Evolutionary conservation across 1,140 invertebrate genomes (phyloP).

Genomic region (Calosoma granatense): DNA sequence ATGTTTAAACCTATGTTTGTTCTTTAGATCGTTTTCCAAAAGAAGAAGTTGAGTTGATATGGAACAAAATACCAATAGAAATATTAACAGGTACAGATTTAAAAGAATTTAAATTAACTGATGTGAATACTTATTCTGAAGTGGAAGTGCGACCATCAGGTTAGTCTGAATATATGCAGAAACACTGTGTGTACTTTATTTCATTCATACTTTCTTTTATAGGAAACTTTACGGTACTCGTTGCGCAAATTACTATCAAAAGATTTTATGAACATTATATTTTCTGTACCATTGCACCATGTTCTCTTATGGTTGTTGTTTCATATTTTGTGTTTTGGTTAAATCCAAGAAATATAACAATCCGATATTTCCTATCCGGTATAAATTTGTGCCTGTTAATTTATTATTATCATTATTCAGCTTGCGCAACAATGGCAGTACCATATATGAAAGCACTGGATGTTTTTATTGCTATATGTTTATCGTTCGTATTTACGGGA

Average conservation of each 20-base stretch:
- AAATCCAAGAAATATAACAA: slow-evolving; percentile 9
- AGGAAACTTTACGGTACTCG: slow-evolving; percentile 19
- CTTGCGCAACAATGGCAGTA: slow-evolving; percentile 11
- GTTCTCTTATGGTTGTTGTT: slow-evolving; percentile 13
- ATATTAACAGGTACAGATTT: slow-evolving; percentile 11
- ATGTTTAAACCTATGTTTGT: too few species aligned
- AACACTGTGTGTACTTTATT: not conserved
- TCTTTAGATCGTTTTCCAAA: slow-evolving; percentile 17
- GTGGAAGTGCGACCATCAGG: slow-evolving; percentile 12
- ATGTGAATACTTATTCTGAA: slow-evolving; percentile 15
- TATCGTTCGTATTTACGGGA: not conserved
- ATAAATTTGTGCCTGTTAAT: slow-evolving; percentile 9
- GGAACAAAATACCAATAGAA: slow-evolving; percentile 12
- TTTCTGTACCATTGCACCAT: slow-evolving; percentile 14
- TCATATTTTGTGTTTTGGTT: slow-evolving; percentile 18
- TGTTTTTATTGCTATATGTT: slow-evolving; percentile 17
- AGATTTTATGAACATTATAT: slow-evolving; percentile 15
- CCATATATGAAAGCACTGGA: slow-evolving; percentile 20
- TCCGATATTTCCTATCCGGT: slow-evolving; percentile 8
- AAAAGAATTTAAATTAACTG: slow-evolving; percentile 15
- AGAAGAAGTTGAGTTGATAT: slow-evolving; percentile 16
- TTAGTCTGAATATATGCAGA: not conserved
- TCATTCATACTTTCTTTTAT: slow-evolving; percentile 11
- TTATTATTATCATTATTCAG: slow-evolving; percentile 15
- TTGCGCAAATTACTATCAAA: slow-evolving; percentile 14